These are phyloP conservation scores for Siniperca chuatsi DNA, from an alignment of 2,113 vertebrate genomes.

Conservation along the genomic window DNA sequence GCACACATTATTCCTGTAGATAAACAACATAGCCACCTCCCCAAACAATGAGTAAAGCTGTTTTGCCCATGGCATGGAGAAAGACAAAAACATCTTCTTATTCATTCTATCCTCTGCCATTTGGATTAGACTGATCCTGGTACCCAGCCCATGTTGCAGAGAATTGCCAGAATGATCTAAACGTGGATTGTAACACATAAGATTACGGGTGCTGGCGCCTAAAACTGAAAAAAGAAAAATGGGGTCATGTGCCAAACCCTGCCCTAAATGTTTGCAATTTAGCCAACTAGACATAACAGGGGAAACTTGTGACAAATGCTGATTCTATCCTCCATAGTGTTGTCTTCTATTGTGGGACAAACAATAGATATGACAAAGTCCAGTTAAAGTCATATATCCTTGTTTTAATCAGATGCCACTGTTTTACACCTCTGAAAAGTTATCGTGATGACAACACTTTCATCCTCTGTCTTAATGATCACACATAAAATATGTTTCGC, in stretches of 20 bases:
- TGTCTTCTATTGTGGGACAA: neutral
- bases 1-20: no score
- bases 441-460: neutral
- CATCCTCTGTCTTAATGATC: neutral
- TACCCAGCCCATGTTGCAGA: no score
- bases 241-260: neutral
- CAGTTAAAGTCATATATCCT: neutral
- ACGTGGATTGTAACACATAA: neutral
- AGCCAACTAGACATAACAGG: neutral
- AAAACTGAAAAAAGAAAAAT: neutral
- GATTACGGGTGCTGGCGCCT: neutral
- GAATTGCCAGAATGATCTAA: neutral
- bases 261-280: neutral
- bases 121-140: no score
- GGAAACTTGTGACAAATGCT: neutral
- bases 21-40: no score
- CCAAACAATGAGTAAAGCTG: no score
- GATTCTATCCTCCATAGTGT: neutral
- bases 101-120: no score
- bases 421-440: neutral
- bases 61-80: no score
- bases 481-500: no score
- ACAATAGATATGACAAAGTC: neutral
- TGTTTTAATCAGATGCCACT: neutral
- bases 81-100: no score